Base-by-base conservation (phyloP, 2,797 vertebrate species). In the Dromococcyx pavoninus region DNA sequence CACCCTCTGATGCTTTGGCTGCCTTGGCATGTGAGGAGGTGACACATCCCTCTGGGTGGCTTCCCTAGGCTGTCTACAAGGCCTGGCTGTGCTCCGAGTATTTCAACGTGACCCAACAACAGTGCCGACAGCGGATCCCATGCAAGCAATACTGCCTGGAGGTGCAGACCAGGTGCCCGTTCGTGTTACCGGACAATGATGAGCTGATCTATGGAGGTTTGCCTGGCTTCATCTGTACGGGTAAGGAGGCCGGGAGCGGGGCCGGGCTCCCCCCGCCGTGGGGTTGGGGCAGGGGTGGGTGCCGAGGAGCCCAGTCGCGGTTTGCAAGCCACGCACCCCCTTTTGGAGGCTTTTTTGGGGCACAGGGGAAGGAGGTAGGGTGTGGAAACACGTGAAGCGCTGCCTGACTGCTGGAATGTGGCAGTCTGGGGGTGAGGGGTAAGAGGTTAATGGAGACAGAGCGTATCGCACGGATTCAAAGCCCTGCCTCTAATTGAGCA, bases 101-200 rank as follows among this genome's bases (percentile, higher is more conserved):
- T 96, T 99, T 98, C 97, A 98, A 98, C 64, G 98, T 98, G 96
- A 98, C 98, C 88, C 98, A 98, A 89, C 98, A 98, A 33, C 98
- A 98, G 97, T 99, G 98, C 97, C 97, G 97, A 79, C 97, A 97
- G 94, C 98, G 98, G 97, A 98, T 98, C 95, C 98, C 98, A 89
- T 99, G 98, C 98, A 98, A 98, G 97, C 98, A 98, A 95, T 99
- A 98, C 97, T 98, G 98, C 97, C 98, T 98, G 97, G 98, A 98
- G 97, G 98, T 99, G 96, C 98, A 98, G 97, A 98, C 98, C 94
- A 98, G 97, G 96, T 99, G 98, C 96, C 98, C 98, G 71, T 99
- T 98, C 90, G 98, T 99, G 96, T 98, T 99, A 95, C 98, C 98
- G 24, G 98, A 98, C 98, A 99, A 98, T 89, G 98, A 98, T 21